Evolutionary conservation across 2,888 invertebrate species (phyloP), one percentile per base, ranked within the genome.

Genomic region (Thymelicus lineola): DNA sequence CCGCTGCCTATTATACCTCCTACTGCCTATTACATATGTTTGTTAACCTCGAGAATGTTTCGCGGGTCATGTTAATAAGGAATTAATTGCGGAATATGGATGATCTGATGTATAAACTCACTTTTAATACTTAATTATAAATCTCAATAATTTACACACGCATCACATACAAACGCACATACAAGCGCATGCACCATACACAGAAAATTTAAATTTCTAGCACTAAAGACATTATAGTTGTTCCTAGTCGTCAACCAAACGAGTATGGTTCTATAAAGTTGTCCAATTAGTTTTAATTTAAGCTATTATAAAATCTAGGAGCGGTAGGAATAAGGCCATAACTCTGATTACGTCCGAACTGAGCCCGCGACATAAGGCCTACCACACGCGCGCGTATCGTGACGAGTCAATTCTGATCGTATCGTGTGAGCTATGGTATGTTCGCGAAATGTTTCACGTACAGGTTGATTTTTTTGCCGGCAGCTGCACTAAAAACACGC

Each of bases 401-500:
- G 76, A 81, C 75, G 79, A 73, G 79, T 81, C 79, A 81, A 79
- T 82, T 74, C 74, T 71, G 81, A 82, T 81, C 64, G 66, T 79
- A 80, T 82, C 80, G 73, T 63, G 60, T n/a, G 63, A 46, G 60
- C 59, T 38, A 61, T 48, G 57, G 42, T 42, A 15, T 65, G 45
- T 45, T 65, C 42, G 35, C 28, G 36, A 50, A 20, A 62, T 20
- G 15, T 60, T 20, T 17, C n/a, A n/a, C 2, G 12, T 50, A 50
- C 36, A 63, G 35, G 50, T 1, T 63, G 50, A 7, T 61, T 38
- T 15, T n/a, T 46, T 59, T 36, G 9, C 55, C 28, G 28, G 28
- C 28, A 28, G 28, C n/a, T 28, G 20, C 42, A 42, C 42, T 42
- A 12, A 42, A 42, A 42, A 42, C 28, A 28, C 42, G 42, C 42